Conservation (phyloP, 2,797 vertebrate genomes). For the Leptoclinus maculatus region DNA sequence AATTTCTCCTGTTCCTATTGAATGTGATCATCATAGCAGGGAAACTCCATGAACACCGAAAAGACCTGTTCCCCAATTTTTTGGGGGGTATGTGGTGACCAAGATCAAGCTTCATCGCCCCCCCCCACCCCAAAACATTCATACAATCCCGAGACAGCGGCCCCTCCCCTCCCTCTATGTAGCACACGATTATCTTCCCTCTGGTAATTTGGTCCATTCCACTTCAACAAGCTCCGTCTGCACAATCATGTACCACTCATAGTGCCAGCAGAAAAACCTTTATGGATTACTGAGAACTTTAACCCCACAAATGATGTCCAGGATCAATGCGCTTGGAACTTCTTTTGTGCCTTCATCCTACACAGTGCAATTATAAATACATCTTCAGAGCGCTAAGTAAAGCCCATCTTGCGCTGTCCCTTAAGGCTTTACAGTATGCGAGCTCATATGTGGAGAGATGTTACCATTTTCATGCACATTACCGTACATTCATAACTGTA, state of each 20-base stretch:
- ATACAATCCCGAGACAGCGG: conserved; percentile 6
- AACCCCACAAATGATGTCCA: conserved; percentile 9
- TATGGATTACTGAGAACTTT: conserved; percentile 28
- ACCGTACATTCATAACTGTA: conserved; percentile 11
- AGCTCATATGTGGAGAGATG: conserved; percentile 15
- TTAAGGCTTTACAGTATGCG: not conserved
- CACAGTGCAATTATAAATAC: conserved; percentile 1
- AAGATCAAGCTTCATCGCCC: not conserved
- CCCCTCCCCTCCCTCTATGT: not conserved
- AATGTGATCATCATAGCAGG: not conserved
- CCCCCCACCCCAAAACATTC: not conserved
- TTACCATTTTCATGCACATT: conserved; percentile 6
- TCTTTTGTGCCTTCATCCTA: conserved; percentile 8
- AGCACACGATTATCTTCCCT: conserved; percentile 30
- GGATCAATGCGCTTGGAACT: conserved; percentile 21
- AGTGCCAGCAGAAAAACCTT: conserved; percentile 28
- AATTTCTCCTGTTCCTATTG: conserved; percentile 21
- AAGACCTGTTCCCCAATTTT: not conserved
- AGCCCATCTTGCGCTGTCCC: conserved; percentile 14
- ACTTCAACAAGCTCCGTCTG: conserved; percentile 21
- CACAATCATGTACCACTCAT: conserved; percentile 16
- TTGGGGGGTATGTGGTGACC: not conserved
- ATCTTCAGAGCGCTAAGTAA: not conserved
- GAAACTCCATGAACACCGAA: not conserved
- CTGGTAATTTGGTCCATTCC: conserved; percentile 42